Conservation (phyloP, 92 coral and sea anemone species). For the Paragorgia papillata region DNA sequence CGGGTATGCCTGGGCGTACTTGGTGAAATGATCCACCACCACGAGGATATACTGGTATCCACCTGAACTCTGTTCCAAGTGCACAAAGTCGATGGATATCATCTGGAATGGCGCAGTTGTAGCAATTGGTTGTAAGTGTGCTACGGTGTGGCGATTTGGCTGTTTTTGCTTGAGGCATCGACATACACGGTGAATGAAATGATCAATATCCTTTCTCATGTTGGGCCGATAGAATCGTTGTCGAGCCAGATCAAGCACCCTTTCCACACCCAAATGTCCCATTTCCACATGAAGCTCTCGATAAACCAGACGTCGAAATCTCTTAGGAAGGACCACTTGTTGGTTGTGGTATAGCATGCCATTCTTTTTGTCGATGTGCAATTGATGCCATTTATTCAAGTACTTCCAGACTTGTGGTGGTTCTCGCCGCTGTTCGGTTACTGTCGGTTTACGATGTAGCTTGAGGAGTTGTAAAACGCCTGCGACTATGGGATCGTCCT, state of each 20-base stretch:
- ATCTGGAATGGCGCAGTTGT: conserved; percentile 51
- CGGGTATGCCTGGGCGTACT: conserved; percentile 12
- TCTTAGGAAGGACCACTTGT: conserved; percentile 48
- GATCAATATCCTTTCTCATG: conserved; percentile 44
- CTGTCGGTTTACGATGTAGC: conserved; percentile 41
- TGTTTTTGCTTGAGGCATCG: conserved; percentile 57
- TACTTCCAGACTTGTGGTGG: conserved; percentile 54
- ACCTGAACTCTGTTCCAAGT: conserved; percentile 55
- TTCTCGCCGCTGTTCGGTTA: conserved; percentile 45
- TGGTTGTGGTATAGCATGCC: conserved; percentile 44
- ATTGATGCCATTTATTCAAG: conserved; percentile 53
- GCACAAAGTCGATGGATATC: conserved; percentile 50
- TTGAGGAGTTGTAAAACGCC: conserved; percentile 50
- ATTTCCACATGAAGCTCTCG: conserved; percentile 59
- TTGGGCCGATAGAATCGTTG: conserved; percentile 34
- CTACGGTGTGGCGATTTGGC: conserved; percentile 37
- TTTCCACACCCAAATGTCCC: conserved; percentile 57
- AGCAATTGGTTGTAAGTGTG: conserved; percentile 38
- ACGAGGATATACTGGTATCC: conserved; percentile 50
- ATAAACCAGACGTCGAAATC: conserved; percentile 47
- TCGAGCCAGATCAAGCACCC: conserved; percentile 26
- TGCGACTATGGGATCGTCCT: conserved; percentile 34
- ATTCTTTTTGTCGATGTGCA: conserved; percentile 42
- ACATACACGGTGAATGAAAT: conserved; percentile 39
- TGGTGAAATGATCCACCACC: too few species aligned